Evolutionary conservation across 2,888 invertebrate genomes (phyloP).

Genomic region (Tipula confusa): DNA sequence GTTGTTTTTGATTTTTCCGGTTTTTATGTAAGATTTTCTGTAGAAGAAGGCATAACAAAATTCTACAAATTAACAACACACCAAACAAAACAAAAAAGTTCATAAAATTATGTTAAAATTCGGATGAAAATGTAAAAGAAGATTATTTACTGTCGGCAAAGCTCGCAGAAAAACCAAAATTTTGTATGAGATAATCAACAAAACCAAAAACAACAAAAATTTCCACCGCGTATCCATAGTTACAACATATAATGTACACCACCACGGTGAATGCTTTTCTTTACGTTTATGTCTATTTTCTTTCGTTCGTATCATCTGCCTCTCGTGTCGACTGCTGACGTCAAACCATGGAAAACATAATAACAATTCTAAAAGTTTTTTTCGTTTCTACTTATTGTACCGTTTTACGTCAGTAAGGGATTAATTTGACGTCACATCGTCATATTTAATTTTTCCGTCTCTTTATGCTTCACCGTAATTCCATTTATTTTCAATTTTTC

Average conservation of each 20-base stretch:
- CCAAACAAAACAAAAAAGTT: neutral
- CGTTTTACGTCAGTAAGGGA: conserved; percentile 12
- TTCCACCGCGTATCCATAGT: neutral
- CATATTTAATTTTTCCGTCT: no score
- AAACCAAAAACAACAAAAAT: neutral
- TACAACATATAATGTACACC: neutral
- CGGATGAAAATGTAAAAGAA: neutral
- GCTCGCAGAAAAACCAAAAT: neutral
- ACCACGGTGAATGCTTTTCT: neutral
- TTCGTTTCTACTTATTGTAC: neutral
- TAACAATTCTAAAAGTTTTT: neutral
- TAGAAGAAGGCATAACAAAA: neutral
- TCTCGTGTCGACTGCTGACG: neutral
- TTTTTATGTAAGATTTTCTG: neutral
- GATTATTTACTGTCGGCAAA: neutral
- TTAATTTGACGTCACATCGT: neutral
- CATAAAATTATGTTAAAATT: neutral
- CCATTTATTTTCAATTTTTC: neutral
- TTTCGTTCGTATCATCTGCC: neutral
- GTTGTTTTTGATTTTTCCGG: neutral
- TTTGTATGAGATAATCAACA: neutral
- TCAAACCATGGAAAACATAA: neutral
- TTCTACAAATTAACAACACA: neutral
- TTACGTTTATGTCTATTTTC: neutral
- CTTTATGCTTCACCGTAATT: no score